phyloP scores from a whole-genome alignment of 2,888 invertebrate species.

The Sphecodes monilicornis region DNA sequence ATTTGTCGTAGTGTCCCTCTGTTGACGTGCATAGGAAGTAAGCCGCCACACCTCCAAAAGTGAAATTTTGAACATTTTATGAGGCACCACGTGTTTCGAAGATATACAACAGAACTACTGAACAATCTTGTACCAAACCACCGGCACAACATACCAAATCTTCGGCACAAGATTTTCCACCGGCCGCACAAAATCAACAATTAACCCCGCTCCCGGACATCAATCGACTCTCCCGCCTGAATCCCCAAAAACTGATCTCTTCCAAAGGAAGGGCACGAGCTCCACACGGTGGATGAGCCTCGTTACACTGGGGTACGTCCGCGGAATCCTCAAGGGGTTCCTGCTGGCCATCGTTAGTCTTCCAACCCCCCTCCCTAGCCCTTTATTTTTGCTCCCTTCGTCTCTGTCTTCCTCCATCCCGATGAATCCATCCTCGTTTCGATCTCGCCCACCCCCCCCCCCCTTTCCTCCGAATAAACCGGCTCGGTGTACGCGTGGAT shows the following conservation, averaged over 20 bases:
- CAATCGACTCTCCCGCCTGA: slow-evolving; percentile 19
- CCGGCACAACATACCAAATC: no score
- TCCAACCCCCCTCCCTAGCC: neutral
- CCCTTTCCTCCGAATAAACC: neutral
- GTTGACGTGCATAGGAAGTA: no score
- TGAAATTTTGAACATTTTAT: no score
- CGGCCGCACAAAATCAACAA: neutral
- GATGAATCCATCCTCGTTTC: slow-evolving; percentile 31
- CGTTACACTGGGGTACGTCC: slow-evolving; percentile 28
- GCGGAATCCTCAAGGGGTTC: slow-evolving; percentile 56
- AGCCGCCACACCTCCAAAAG: no score
- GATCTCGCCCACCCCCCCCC: neutral
- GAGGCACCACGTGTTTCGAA: no score
- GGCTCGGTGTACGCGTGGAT: slow-evolving; percentile 42
- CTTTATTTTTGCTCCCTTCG: slow-evolving; percentile 21
- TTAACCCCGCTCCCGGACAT: neutral
- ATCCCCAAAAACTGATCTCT: slow-evolving; percentile 28
- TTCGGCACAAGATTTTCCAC: neutral
- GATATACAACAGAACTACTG: neutral
- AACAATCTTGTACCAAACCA: neutral
- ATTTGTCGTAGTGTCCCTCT: no score
- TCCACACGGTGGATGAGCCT: slow-evolving; percentile 2
- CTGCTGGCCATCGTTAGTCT: slow-evolving; percentile 59
- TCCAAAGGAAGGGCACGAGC: slow-evolving; percentile 17
- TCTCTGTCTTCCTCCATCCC: neutral